Evolutionary conservation across 53 echinoderm and acorn worm genomes (phyloP).

Genomic region (Astropecten irregularis): DNA sequence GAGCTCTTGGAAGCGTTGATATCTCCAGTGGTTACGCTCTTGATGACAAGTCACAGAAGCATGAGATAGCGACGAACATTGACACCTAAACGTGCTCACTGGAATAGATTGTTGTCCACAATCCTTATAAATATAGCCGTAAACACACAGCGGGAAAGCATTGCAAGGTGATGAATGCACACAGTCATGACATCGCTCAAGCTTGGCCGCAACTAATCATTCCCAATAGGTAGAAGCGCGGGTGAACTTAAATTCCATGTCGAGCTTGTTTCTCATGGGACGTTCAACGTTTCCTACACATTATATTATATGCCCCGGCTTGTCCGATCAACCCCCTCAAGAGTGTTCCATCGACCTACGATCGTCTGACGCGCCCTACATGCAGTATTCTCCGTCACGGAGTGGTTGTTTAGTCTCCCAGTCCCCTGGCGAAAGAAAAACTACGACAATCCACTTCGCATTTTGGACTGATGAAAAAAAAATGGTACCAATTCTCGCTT

Average conservation of each 20-base stretch:
- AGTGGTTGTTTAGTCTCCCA: background rate
- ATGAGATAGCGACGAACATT: no score
- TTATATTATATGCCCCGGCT: background rate
- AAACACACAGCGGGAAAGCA: background rate
- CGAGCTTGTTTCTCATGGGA: constrained; percentile 14
- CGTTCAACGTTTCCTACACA: background rate
- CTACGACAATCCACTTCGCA: constrained; percentile 20
- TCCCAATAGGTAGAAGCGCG: background rate
- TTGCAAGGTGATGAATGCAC: background rate
- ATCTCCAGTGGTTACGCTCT: no score
- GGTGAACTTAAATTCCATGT: constrained; percentile 4
- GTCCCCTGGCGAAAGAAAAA: constrained; percentile 18
- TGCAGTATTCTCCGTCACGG: constrained; percentile 29
- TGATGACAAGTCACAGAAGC: no score
- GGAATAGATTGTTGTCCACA: no score
- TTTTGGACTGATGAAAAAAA: constrained; percentile 20
- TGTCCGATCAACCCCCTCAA: no score
- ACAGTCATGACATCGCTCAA: background rate
- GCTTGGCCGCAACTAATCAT: background rate
- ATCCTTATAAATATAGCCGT: no score
- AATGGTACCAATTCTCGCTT: constrained; percentile 11
- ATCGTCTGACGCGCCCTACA: background rate
- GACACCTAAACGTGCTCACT: no score
- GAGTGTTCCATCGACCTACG: no score
- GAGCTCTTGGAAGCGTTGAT: no score